A percentile compares a stretch with the other conserved stretches of the same genome.
Conservation (phyloP, 2,113 vertebrate genomes). For the Acrocephalus kingi region DNA sequence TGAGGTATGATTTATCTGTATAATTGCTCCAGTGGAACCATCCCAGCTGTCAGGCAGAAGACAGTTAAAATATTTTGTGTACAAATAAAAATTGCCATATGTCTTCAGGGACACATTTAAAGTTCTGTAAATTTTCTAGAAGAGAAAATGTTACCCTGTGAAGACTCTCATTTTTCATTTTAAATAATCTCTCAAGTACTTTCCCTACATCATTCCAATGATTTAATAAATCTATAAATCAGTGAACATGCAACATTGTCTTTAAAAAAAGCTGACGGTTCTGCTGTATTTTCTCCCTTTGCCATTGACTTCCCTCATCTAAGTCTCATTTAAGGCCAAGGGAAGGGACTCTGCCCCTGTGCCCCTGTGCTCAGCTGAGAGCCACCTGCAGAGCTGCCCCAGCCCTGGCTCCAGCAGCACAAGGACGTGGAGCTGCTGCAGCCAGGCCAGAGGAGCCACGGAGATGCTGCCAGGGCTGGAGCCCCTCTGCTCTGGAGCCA, state of each 20-base stretch:
- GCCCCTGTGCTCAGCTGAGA: neutral
- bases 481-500: neutral
- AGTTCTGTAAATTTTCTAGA: neutral
- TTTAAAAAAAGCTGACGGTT: accelerated
- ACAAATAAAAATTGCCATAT: accelerated
- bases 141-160: neutral
- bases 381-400: neutral
- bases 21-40: neutral
- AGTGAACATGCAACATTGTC: accelerated
- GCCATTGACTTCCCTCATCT: neutral
- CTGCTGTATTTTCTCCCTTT: neutral
- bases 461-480: neutral
- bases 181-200: neutral
- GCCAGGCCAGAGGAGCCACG: neutral
- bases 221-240: neutral
- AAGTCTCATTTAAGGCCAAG: neutral
- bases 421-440: neutral
- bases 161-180: neutral
- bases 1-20: accelerated
- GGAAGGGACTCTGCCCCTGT: neutral
- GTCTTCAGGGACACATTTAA: neutral
- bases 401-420: neutral
- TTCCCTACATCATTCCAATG: neutral
- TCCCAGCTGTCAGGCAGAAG: neutral
- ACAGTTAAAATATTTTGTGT: neutral